Evolutionary conservation across 2,888 invertebrate species (phyloP), one percentile per base, ranked within the genome.

Genomic region (Schrankia costaestrigalis): DNA sequence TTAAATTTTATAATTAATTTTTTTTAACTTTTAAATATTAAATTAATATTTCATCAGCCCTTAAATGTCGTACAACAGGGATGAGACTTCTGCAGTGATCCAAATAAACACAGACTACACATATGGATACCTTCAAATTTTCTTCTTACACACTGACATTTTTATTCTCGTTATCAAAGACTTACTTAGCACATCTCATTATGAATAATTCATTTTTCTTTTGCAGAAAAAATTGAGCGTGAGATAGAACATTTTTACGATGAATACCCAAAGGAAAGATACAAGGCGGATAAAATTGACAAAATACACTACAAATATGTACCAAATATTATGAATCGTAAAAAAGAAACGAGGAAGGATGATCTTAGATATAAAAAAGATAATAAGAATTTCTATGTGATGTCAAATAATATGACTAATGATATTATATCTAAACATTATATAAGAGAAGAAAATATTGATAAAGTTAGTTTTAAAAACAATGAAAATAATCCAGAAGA

Each of bases 221-320:
- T 76, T 70, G 24, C 79, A 82, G 83, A 82, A 61, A 79, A 76
- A 62, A 68, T 85, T 44, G 76, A 81, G 47, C 63, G 68, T 35
- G 82, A 84, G 51, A 73, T 84, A 46, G 73, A 78, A 53, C 68
- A 62, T 31, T 79, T 75, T 63, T 82, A 85, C 52, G 74, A 76
- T 36, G 80, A 82, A 42, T 78, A 81, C 55, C 67, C 77, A 28
- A 67, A 74, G 19, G 68, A 70, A 38, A 56, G 56, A 51, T 55
- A 66, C 40, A 64, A 61, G 35, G 60, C 51, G 34, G 65, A 71
- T 45, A 65, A 69, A 63, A 44, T 59, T 46, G 62, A 69, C 47
- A 66, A 55, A 54, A 65, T 59, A 58, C 52, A 59, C 45, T 55
- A 65, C 54, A 64, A 66, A 63, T 51, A 64, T 56, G 49, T 60